Base-by-base conservation (phyloP, 2,888 invertebrate species). In the Notodonta ziczac region DNA sequence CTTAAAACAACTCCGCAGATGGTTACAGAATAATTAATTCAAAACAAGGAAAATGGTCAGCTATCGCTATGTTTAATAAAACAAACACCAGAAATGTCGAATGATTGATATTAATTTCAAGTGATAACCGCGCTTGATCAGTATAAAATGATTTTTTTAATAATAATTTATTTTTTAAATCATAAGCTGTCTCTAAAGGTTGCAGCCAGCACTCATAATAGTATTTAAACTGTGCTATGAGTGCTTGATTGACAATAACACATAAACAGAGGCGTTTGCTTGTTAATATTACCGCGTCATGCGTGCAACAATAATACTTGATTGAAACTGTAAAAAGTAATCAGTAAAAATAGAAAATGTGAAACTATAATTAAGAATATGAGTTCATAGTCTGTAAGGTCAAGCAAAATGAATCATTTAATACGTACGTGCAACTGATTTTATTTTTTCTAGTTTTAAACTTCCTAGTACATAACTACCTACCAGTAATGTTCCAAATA, bases 31-130 rank as follows among this genome's bases (percentile, higher is more conserved):
- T 46, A n/a, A n/a, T 6, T n/a, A 46, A n/a, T 6, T 46, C 46
- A 46, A 46, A n/a, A 46, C 46, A 46, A 9, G 46, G 46, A 46
- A 46, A 46, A 46, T 46, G 46, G 46, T 13, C 48, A 57, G 53
- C 59, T 63, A 69, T 65, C 66, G 59, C 16, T 62, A 53, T 35
- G 56, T 67, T 60, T 61, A 58, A 70, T 63, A 56, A 39, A 60
- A 66, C 60, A 69, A 71, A 72, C 58, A 72, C 66, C 59, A 61
- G 60, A 58, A 58, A 44, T 46, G 46, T 44, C 57, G 62, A 1
- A 60, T 64, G 59, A 65, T 58, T 72, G 61, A 62, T 68, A 67
- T 70, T 66, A 62, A 67, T 73, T 59, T 60, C 44, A 54, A 63
- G 56, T 63, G 67, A 75, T 75, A 73, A 69, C 61, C 65, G 55